These are phyloP conservation scores for Abrostola tripartita DNA, from an alignment of 2,888 invertebrate genomes.

Conservation along the genomic window DNA sequence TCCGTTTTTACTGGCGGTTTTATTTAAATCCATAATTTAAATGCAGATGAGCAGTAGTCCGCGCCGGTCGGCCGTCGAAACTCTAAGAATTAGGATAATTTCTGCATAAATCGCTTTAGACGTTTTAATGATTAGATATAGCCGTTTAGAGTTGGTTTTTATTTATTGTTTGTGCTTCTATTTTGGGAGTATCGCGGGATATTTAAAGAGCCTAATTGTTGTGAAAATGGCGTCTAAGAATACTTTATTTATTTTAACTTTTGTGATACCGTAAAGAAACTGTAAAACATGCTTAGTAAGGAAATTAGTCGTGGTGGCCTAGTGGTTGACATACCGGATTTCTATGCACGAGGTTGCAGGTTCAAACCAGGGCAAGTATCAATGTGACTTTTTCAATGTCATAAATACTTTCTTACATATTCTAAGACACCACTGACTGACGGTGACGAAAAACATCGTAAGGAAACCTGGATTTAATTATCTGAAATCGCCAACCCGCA, in stretches of 20 bases:
- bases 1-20: slow-evolving; percentile 70
- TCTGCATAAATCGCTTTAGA: slow-evolving; percentile 55
- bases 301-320: too few species aligned
- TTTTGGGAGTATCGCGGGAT: not conserved
- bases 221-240: not conserved
- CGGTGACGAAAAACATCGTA: too few species aligned
- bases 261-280: too few species aligned
- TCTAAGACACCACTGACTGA: too few species aligned
- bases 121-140: slow-evolving; percentile 27
- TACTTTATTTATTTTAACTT: not conserved
- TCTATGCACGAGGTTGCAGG: too few species aligned
- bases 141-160: not conserved
- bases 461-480: too few species aligned
- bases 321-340: too few species aligned
- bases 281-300: too few species aligned
- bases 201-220: not conserved
- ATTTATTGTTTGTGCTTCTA: not conserved
- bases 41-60: slow-evolving; percentile 74
- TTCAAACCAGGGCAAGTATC: too few species aligned
- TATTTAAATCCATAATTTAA: slow-evolving; percentile 83
- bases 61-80: slow-evolving; percentile 39
- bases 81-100: slow-evolving; percentile 60
- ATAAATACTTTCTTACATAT: too few species aligned
- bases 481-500: too few species aligned
- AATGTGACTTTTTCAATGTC: too few species aligned